A percentile compares a stretch with the other conserved stretches of the same genome.
phyloP scores from a whole-genome alignment of 2,113 vertebrate genomes.

The Xenopus laevis region DNA sequence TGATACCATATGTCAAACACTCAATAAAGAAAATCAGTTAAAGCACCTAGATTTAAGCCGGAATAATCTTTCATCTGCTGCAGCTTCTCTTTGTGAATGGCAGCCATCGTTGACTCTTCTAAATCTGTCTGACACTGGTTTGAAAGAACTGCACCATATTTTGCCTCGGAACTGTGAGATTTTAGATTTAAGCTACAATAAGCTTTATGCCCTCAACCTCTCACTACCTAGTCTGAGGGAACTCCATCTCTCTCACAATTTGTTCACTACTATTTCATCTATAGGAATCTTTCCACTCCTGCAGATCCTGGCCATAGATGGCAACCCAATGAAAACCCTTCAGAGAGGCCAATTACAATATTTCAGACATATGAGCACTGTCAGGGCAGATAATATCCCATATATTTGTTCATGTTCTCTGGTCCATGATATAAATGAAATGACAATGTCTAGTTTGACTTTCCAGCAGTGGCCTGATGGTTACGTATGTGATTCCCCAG shows the following conservation, averaged over 20 bases:
- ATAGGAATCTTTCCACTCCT: constrained; percentile 47
- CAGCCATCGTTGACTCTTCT: constrained; percentile 48
- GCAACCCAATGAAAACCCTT: constrained; percentile 54
- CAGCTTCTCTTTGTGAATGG: constrained; percentile 53
- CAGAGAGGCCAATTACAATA: not conserved
- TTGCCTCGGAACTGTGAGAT: constrained; percentile 54
- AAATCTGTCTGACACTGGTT: constrained; percentile 54
- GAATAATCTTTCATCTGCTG: constrained; percentile 48
- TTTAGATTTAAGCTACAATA: constrained; percentile 63
- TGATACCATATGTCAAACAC: constrained; percentile 22
- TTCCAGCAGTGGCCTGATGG: constrained; percentile 51
- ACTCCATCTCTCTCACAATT: constrained; percentile 57
- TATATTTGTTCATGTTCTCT: constrained; percentile 47
- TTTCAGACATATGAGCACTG: constrained; percentile 32
- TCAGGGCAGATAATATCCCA: constrained; percentile 47
- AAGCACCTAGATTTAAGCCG: constrained; percentile 60
- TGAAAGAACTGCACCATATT: constrained; percentile 49
- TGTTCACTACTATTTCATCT: constrained; percentile 48
- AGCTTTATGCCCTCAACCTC: constrained; percentile 38
- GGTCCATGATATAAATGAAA: constrained; percentile 20
- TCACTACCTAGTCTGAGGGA: constrained; percentile 49
- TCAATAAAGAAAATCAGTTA: constrained; percentile 35
- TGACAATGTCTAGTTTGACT: not conserved
- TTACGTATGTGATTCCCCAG: constrained; percentile 46
- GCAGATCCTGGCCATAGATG: constrained; percentile 52